Evolutionary conservation across 64 coral and sea anemone species (phyloP), one percentile per base, ranked within the genome.

Genomic region (Stichodactyla mertensii): DNA sequence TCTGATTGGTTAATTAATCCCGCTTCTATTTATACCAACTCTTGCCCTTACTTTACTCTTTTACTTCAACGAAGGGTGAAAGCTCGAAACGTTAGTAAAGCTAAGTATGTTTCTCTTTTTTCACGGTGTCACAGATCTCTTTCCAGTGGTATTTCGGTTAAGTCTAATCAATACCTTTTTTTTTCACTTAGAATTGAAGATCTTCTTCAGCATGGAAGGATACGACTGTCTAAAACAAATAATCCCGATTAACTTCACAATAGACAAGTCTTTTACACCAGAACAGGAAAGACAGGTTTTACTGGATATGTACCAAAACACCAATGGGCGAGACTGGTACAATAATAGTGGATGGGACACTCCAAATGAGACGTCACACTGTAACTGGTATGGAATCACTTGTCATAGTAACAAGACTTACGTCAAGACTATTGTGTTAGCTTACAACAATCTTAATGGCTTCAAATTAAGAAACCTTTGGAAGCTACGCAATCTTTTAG

Each of bases 241-340:
- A 12, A 27, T 2, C 4, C 10, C 7, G 31, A 83, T 31, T 18
- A 24, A 83, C 20, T 77, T 83, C 4, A 89, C 79, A 0, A 27
- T 83, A 6, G 80, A 89, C 26, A 57, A 59, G 6, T 57, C 88
- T 4, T 89, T 83, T 45, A 83, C 88, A 26, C 88, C 88, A 71
- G 64, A 89, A 57, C 80, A 89, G 20, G 88, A 89, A 89, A 89
- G 27, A 71, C n/a, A 89, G 5, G 88, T 89, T 84, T 64, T 89
- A 52, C 62, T 89, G 18, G 81, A 89, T n/a, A 83, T 89, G 4
- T 89, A 84, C n/a, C 12, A 52, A 11, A 27, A 13, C 7, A 83
- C 88, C 23, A 89, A 84, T 58, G 88, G 88, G 3, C 14, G 19
- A 0, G 1, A 82, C 20, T 89, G 88, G 88, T 89, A 71, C 79